These are phyloP conservation scores for Gasterosteus aculeatus DNA, from an alignment of 2,113 vertebrate species.

Conservation along the genomic window DNA sequence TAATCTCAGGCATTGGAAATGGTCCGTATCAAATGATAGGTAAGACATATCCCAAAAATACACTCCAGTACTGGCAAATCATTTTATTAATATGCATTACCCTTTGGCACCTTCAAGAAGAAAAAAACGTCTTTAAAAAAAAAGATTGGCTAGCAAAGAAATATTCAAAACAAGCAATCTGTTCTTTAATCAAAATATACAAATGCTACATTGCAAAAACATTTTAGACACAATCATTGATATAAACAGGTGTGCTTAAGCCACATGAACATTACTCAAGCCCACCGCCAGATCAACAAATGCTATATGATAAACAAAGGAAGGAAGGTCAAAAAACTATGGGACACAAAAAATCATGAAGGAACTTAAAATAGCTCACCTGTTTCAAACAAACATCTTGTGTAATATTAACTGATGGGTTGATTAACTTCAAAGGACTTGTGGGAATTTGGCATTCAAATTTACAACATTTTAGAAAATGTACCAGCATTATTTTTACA, in stretches of 20 bases:
- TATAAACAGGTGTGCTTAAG: neutral
- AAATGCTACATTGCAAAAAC: neutral
- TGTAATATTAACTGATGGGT: too few species aligned
- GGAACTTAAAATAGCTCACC: neutral
- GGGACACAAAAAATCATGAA: neutral
- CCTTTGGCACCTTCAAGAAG: constrained; percentile 49
- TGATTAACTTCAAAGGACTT: neutral
- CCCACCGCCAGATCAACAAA: neutral
- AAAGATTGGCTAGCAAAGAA: neutral
- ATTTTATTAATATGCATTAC: constrained; percentile 35
- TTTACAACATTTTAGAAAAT: neutral
- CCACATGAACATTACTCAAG: neutral
- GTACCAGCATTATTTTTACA: neutral
- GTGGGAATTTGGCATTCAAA: neutral
- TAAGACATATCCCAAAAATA: neutral
- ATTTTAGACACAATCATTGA: neutral
- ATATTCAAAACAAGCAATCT: neutral
- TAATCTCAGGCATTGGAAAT: neutral
- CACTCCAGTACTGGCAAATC: constrained; percentile 15
- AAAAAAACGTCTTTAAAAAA: neutral
- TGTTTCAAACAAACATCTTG: too few species aligned
- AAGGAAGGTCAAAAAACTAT: neutral
- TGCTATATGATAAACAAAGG: neutral
- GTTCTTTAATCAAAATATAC: neutral
- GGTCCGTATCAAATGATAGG: neutral